Conservation (phyloP, 2,113 vertebrate species). For the Misgurnus anguillicaudatus region DNA sequence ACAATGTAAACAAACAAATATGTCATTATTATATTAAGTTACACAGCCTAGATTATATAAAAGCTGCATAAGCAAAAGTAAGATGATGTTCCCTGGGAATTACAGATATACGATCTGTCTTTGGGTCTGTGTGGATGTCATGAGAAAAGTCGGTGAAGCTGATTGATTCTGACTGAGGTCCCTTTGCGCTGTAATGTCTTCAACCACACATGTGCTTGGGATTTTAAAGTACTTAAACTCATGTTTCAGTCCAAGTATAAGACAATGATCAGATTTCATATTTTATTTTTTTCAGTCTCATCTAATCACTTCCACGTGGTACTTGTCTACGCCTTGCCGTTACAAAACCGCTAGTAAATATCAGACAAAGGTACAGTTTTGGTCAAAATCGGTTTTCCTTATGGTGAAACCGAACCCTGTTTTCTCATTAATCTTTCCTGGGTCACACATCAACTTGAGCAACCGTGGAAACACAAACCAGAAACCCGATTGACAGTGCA, state of each 20-base stretch:
- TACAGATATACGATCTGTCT: conserved; percentile 28
- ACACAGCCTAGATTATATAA: background rate
- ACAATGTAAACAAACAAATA: background rate
- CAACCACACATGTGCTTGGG: conserved; percentile 70
- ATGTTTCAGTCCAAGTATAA: conserved; percentile 63
- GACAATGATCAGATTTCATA: conserved; percentile 61
- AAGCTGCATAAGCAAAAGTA: background rate
- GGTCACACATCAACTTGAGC: conserved; percentile 39
- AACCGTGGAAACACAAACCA: conserved; percentile 54
- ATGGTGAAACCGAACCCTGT: conserved; percentile 45
- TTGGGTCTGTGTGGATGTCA: conserved; percentile 38
- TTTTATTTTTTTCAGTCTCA: conserved; percentile 58
- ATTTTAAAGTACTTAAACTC: conserved; percentile 67
- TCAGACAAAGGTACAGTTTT: conserved; percentile 21
- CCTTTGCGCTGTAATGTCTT: conserved; percentile 66
- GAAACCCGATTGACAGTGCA: conserved; percentile 52
- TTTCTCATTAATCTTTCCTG: conserved; percentile 54
- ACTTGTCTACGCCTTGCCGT: conserved; percentile 50
- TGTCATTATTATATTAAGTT: conserved; percentile 2
- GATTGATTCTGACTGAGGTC: conserved; percentile 71
- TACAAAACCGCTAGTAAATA: conserved; percentile 25
- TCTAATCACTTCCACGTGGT: conserved; percentile 56
- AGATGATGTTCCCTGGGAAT: conserved; percentile 2
- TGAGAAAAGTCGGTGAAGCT: conserved; percentile 62
- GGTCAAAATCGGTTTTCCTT: conserved; percentile 31